Evolutionary conservation across 2,888 invertebrate species (phyloP).

Genomic region (Rotaria sp.): DNA sequence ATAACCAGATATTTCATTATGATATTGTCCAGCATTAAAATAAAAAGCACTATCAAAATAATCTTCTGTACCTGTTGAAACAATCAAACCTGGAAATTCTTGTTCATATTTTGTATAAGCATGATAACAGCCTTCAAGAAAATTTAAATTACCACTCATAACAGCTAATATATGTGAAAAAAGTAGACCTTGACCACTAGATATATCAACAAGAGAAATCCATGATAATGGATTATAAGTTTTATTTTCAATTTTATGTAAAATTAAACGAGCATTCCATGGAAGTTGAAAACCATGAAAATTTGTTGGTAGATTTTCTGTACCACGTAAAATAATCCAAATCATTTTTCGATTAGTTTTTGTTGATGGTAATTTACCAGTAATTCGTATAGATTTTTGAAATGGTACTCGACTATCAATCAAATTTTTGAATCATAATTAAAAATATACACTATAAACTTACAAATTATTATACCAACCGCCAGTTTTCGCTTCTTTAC

Average conservation of each 20-base stretch:
- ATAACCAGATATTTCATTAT: neutral
- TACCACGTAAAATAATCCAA: neutral
- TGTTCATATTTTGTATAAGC: neutral
- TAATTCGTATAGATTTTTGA: neutral
- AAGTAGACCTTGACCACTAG: neutral
- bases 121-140: neutral
- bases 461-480: neutral
- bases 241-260: neutral
- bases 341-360: neutral
- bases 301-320: neutral
- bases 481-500: neutral
- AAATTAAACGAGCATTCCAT: neutral
- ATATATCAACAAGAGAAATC: neutral
- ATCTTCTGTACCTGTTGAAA: neutral
- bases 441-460: neutral
- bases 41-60: neutral
- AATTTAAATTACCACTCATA: neutral
- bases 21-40: neutral
- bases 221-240: neutral
- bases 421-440: too few species aligned
- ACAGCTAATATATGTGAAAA: neutral
- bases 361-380: neutral
- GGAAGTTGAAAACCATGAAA: neutral
- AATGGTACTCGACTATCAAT: neutral
- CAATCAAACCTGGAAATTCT: neutral